A percentile compares a stretch with the other conserved stretches of the same genome.
Evolutionary conservation across 1,140 invertebrate genomes (phyloP).

Genomic region (Vollenhovia emeryi): DNA sequence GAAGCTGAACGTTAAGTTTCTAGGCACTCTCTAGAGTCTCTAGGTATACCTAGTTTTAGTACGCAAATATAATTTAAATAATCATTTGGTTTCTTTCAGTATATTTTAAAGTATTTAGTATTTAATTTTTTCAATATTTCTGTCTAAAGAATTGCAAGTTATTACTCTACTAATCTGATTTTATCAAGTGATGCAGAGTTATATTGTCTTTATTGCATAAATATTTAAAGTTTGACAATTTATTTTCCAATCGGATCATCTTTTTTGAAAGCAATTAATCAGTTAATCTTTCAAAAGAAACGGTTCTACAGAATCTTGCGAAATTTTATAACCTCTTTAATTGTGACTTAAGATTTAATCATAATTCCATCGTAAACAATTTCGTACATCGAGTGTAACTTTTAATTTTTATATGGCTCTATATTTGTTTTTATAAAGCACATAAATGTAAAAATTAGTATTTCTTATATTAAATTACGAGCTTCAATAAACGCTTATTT

Average conservation of each 20-base stretch:
- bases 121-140: too few species aligned
- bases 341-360: neutral
- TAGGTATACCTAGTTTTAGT: too few species aligned
- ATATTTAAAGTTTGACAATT: neutral
- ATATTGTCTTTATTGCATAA: slow-evolving; percentile 1
- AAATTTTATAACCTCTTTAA: neutral
- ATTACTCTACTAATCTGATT: neutral
- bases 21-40: too few species aligned
- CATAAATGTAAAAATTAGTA: neutral
- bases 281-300: neutral
- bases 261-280: too few species aligned
- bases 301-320: neutral
- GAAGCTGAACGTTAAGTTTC: too few species aligned
- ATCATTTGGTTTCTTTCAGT: neutral
- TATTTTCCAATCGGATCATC: neutral
- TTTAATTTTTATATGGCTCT: neutral
- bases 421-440: neutral
- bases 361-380: neutral
- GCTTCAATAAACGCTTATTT: neutral
- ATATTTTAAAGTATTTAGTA: neutral
- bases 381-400: neutral
- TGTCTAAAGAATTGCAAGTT: neutral
- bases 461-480: neutral
- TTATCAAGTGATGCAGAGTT: neutral
- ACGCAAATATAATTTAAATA: neutral